Conservation (phyloP, 2,888 invertebrate species). For the Trichacis sp. region DNA sequence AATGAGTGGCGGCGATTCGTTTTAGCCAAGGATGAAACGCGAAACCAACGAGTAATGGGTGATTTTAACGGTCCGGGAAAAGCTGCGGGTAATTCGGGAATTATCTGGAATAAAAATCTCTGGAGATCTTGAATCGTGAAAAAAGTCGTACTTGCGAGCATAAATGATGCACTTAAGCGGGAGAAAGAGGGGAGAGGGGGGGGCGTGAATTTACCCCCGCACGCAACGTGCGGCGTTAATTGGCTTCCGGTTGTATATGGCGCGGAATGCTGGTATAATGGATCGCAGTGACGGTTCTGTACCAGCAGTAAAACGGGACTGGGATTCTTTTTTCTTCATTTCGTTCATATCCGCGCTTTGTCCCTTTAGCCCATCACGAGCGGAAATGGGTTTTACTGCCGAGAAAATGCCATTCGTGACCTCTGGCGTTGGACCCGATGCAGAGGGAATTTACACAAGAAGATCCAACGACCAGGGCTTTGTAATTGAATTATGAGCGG, state of each 20-base stretch:
- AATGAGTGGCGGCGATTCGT: too few relatives aligned
- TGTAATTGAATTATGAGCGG: conserved; percentile 5
- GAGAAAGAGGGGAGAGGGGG: background rate
- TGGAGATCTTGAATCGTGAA: conserved; percentile 5
- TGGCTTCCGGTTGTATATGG: conserved; percentile 22
- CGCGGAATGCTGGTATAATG: conserved; percentile 18
- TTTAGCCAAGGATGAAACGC: too few relatives aligned
- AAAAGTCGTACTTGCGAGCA: conserved; percentile 3
- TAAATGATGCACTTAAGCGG: conserved; percentile 4
- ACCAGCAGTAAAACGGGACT: conserved; percentile 12
- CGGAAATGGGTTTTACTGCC: conserved; percentile 17
- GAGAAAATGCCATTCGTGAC: conserved; percentile 7
- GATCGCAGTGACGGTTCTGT: conserved; percentile 17
- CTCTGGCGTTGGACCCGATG: conserved; percentile 9
- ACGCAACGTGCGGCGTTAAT: conserved; percentile 16
- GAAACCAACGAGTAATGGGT: background rate
- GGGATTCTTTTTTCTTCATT: conserved; percentile 9
- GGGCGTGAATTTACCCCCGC: background rate
- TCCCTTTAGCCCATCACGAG: conserved; percentile 1
- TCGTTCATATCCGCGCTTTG: background rate
- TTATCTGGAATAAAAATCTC: background rate
- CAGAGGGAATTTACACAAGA: background rate
- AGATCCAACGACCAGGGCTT: background rate
- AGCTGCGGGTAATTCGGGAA: background rate
- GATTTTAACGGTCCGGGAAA: background rate